Conservation (phyloP, 2,888 invertebrate genomes). For the Neocrepidodera transversa region DNA sequence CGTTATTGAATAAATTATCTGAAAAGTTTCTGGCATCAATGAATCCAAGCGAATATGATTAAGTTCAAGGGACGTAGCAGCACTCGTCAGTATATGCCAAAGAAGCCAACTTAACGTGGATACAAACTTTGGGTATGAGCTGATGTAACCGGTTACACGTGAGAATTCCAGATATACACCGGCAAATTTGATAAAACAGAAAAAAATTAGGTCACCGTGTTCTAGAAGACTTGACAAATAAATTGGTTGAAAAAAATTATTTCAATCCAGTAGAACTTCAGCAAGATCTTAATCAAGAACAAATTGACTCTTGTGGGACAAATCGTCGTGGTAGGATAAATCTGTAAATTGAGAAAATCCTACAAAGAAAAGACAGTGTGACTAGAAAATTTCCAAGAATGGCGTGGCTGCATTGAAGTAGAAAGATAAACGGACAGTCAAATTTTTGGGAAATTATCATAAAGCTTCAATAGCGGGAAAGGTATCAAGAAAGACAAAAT, state of each 20-base stretch:
- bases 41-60: too few relatives aligned
- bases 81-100: slow-evolving; percentile 47
- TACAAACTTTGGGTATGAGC: too few relatives aligned
- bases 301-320: not conserved
- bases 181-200: slow-evolving; percentile 46
- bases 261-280: slow-evolving; percentile 19
- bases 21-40: slow-evolving; percentile 27
- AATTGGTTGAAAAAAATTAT: slow-evolving; percentile 6
- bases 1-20: slow-evolving; percentile 28
- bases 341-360: too few relatives aligned
- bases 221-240: too few relatives aligned
- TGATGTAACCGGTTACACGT: slow-evolving; percentile 42
- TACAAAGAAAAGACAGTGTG: too few relatives aligned
- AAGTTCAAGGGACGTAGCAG: slow-evolving; percentile 35
- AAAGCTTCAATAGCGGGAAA: slow-evolving; percentile 9
- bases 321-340: too few relatives aligned
- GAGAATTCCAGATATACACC: slow-evolving; percentile 45
- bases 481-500: slow-evolving; percentile 8
- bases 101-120: too few relatives aligned
- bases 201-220: too few relatives aligned
- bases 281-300: not conserved
- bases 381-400: slow-evolving; percentile 14
- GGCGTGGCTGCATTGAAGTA: slow-evolving; percentile 25
- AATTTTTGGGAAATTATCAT: too few relatives aligned
- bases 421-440: slow-evolving; percentile 21